Evolutionary conservation across 2,797 vertebrate genomes (phyloP), one percentile per base, ranked within the genome.

Genomic region (Scolopax bukidnonensis): DNA sequence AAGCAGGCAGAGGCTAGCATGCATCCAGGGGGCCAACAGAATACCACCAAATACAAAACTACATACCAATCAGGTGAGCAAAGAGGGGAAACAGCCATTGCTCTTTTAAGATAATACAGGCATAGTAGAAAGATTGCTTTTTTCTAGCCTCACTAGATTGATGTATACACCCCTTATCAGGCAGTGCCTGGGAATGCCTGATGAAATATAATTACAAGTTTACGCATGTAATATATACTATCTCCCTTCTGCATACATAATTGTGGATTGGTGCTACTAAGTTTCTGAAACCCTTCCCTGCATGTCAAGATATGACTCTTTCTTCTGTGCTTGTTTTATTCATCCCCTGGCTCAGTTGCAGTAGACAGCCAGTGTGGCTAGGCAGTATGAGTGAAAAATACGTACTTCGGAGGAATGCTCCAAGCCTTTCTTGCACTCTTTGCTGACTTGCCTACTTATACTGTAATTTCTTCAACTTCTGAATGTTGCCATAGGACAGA

Each of bases 311-410:
- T 41, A 75, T 41, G 69, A 65, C 76, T 69, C 20, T 92, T 85
- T 91, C 68, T 88, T 94, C 65, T 51, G 27, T 48, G 30, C 30
- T 79, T 87, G 19, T 23, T 92, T 90, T 94, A 79, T 95, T 93
- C 59, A 63, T 79, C 40, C n/a, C 43, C 47, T 71, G 51, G 30
- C 54, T 82, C 19, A 40, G 36, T 6, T 90, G 47, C 54, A 79
- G 32, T 36, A 76, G 54, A 59, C 32, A 73, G 51, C 32, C 41
- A 70, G 3, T 27, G 24, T 86, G 47, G n/a, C 67, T 45, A 93
- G 64, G 51, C 12, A 74, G 33, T 40, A 73, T 17, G 32, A 85
- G 84, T 59, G 28, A 93, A 95, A 95, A 87, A 75, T 27, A 65
- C 0, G 1, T 61, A 43, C 43, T 93, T 90, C 57, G 69, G 63